Percentiles rank a stretch among this genome's conserved stretches.
These are phyloP conservation scores for Struthidea cinerea DNA, from an alignment of 2,113 vertebrate species.

Conservation along the genomic window DNA sequence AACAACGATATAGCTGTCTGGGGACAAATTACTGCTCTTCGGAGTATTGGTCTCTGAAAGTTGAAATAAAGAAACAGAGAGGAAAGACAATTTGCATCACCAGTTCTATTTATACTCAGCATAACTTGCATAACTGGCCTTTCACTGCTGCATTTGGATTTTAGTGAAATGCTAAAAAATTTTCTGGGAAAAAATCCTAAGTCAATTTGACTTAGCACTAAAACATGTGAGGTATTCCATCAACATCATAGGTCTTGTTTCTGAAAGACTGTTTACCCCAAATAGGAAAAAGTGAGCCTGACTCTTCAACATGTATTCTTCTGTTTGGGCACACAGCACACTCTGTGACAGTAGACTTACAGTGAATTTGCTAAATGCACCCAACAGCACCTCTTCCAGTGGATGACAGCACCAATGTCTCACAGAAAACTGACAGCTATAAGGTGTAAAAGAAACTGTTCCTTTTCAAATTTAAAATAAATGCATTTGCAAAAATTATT, in stretches of 20 bases:
- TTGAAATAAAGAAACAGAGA: neutral
- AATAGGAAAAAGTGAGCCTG: neutral
- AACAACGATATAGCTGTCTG: neutral
- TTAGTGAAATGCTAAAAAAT: neutral
- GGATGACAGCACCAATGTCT: neutral
- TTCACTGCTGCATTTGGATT: neutral
- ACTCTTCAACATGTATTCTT: neutral
- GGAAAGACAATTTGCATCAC: neutral
- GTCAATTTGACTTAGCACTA: neutral
- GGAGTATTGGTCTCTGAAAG: neutral
- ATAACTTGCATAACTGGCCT: neutral
- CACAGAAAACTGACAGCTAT: neutral
- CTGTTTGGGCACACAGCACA: neutral
- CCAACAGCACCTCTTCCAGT: accelerated
- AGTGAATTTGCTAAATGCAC: neutral
- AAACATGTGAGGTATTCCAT: neutral
- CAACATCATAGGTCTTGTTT: neutral
- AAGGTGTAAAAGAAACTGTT: neutral
- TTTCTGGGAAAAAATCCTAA: neutral
- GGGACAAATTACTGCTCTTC: neutral
- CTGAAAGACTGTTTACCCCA: neutral
- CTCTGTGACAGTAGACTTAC: neutral
- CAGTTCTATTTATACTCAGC: neutral
- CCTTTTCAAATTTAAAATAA: neutral
- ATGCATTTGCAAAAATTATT: neutral